A percentile compares a stretch with the other conserved stretches of the same genome.
phyloP scores from a whole-genome alignment of 64 coral and sea anemone species.

The Stichodactyla mertensii region DNA sequence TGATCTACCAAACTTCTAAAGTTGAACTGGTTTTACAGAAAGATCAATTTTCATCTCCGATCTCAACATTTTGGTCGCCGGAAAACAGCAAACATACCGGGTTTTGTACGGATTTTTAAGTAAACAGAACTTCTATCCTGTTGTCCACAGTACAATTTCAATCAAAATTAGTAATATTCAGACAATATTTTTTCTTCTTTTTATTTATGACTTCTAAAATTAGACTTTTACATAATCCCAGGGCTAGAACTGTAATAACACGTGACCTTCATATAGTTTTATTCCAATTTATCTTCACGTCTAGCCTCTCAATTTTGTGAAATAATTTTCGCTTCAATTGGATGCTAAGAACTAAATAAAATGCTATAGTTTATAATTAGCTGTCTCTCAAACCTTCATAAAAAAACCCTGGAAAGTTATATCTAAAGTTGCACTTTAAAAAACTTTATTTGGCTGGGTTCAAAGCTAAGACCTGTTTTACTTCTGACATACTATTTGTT shows the following conservation, averaged over 20 bases:
- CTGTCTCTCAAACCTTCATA: too few relatives aligned
- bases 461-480: neutral
- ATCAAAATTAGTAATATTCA: neutral
- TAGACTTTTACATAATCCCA: neutral
- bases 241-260: neutral
- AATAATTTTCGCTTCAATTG: neutral
- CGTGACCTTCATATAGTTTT: neutral
- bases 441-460: neutral
- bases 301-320: neutral
- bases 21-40: neutral
- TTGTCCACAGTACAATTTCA: neutral
- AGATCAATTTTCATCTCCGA: neutral
- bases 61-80: neutral
- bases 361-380: too few relatives aligned
- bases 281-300: neutral
- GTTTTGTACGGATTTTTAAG: neutral
- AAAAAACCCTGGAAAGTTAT: too few relatives aligned
- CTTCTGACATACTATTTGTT: neutral
- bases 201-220: constrained; percentile 1
- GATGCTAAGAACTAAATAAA: neutral
- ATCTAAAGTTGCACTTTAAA: neutral
- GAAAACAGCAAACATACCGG: constrained; percentile 5
- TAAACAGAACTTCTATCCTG: constrained; percentile 3
- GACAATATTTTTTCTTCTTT: neutral
- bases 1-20: neutral